phyloP scores from a whole-genome alignment of 2,797 vertebrate species.

The Tamandua tetradactyla region DNA sequence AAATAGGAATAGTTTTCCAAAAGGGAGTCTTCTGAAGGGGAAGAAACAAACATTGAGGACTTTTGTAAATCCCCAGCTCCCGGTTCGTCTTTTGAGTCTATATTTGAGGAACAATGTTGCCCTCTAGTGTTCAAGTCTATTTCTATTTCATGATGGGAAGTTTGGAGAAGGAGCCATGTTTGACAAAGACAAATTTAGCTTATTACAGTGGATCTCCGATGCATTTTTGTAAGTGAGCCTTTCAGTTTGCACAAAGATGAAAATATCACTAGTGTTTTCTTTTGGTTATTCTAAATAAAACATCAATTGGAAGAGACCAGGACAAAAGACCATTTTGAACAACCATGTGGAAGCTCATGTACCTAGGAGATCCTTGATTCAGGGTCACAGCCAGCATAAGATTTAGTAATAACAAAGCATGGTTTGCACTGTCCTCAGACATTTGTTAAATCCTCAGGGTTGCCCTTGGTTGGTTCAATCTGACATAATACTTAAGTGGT shows the following conservation, averaged over 20 bases:
- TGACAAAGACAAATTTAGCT: not conserved
- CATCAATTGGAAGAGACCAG: not conserved
- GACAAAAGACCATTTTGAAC: not conserved
- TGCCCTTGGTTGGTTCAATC: not conserved
- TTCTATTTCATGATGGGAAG: not conserved
- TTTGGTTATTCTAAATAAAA: not conserved
- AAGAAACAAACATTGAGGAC: not conserved
- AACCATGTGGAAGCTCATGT: not conserved
- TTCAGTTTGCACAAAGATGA: not conserved
- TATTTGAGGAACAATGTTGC: conserved; percentile 76
- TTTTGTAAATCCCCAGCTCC: not conserved
- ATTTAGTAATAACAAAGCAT: too few species aligned
- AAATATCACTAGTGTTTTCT: not conserved
- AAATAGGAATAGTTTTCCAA: not conserved
- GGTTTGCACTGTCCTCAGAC: not conserved
- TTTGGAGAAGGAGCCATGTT: not conserved
- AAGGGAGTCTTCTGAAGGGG: conserved; percentile 25
- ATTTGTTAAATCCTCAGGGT: not conserved
- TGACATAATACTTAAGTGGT: not conserved
- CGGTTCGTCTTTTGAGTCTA: not conserved
- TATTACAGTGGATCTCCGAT: not conserved
- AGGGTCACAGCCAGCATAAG: not conserved
- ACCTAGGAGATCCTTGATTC: not conserved
- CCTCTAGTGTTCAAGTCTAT: conserved; percentile 80
- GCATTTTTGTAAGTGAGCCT: not conserved